phyloP scores from a whole-genome alignment of 30 jellyfish, hydroid and myxozoan species.

The Hydractinia echinata region DNA sequence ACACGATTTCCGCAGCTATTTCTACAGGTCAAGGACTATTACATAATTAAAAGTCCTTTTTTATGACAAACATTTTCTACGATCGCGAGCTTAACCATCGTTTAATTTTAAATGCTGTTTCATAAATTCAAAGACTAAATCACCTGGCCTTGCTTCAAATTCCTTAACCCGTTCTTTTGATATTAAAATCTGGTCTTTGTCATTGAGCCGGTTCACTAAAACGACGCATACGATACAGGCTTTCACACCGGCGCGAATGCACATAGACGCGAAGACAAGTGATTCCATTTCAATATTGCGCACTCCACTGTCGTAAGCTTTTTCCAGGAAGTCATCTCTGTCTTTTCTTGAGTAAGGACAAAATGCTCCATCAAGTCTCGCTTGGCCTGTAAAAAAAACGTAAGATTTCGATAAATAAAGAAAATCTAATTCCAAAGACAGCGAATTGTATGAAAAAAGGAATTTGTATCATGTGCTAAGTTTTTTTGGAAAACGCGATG shows the following conservation, averaged over 20 bases:
- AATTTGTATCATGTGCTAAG: too few relatives aligned
- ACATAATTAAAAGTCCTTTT: too few relatives aligned
- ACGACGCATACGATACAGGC: conserved; percentile 82
- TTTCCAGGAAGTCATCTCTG: conserved; percentile 45
- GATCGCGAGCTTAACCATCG: too few relatives aligned
- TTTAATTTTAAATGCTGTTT: conserved; percentile 24
- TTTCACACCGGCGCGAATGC: conserved; percentile 85
- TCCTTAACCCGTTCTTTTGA: conserved; percentile 51
- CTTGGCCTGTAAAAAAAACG: conserved; percentile 53
- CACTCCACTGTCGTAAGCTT: conserved; percentile 61
- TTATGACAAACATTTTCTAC: too few relatives aligned
- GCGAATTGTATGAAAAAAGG: too few relatives aligned
- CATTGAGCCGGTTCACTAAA: conserved; percentile 52
- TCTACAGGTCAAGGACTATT: too few relatives aligned
- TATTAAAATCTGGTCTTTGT: conserved; percentile 47
- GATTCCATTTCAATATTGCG: conserved; percentile 93
- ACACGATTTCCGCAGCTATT: too few relatives aligned
- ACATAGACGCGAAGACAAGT: conserved; percentile 76
- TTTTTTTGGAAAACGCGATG: too few relatives aligned
- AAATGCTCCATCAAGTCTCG: conserved; percentile 92
- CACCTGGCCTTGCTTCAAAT: conserved; percentile 70
- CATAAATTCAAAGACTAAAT: conserved; percentile 58
- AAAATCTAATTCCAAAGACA: too few relatives aligned
- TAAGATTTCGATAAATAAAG: too few relatives aligned
- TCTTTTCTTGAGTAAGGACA: conserved; percentile 65